Conservation (phyloP, 2,113 vertebrate species). For the Melanerpes formicivorus region DNA sequence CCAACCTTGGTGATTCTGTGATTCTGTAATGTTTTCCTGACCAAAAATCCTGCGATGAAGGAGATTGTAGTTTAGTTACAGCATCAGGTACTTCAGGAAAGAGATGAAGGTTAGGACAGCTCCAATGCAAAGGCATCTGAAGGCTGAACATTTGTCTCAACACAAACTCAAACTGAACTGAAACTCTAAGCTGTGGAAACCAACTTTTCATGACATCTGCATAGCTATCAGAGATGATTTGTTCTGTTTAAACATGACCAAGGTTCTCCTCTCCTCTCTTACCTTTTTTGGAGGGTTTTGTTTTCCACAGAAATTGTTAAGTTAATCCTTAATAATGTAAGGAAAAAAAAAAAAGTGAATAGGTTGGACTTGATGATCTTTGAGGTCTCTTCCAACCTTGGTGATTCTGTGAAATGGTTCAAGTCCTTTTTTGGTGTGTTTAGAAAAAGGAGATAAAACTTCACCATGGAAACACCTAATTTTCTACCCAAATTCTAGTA, state of each 20-base stretch:
- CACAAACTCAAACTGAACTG: neutral
- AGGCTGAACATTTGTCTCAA: neutral
- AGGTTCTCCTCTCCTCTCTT: neutral
- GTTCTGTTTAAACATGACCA: neutral
- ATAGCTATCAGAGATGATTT: neutral
- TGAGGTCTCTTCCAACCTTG: too few species aligned
- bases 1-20: too few species aligned
- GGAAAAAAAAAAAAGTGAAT: neutral
- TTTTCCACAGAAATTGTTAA: neutral
- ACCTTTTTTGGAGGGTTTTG: neutral
- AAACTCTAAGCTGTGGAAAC: neutral
- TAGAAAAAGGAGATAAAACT: neutral
- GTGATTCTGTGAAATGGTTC: neutral
- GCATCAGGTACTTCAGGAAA: neutral
- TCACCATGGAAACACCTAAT: neutral
- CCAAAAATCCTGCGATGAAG: neutral
- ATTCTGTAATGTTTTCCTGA: neutral
- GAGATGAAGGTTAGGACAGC: neutral
- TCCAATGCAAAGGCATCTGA: conserved; percentile 5
- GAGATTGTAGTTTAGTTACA: neutral
- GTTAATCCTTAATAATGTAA: conserved; percentile 18
- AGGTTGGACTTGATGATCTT: neutral
- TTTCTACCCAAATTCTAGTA: neutral
- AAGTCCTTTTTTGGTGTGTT: neutral
- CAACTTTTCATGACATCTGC: neutral